phyloP scores from a whole-genome alignment of 2,797 vertebrate genomes.

The Oreochromis mossambicus region DNA sequence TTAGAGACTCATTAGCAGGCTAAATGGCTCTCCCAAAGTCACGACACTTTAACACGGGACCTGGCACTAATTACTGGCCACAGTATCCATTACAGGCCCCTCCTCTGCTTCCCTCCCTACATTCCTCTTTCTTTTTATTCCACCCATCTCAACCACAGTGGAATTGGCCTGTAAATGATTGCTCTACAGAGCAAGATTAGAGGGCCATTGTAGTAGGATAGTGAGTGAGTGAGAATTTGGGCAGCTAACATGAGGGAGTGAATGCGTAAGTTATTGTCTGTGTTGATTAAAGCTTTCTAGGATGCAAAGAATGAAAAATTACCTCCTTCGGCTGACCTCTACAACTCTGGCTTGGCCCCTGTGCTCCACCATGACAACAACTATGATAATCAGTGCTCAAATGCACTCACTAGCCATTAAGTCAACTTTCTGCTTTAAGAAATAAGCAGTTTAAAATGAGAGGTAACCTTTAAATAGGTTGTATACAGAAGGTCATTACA shows the following conservation, averaged over 20 bases:
- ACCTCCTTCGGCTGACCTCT: conserved; percentile 17
- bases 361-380: not conserved
- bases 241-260: conserved; percentile 23
- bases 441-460: not conserved
- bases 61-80: conserved; percentile 80
- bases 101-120: conserved; percentile 35
- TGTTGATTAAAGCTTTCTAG: conserved; percentile 39
- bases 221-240: conserved; percentile 19
- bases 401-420: not conserved
- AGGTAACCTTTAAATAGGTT: not conserved
- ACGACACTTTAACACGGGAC: conserved; percentile 79
- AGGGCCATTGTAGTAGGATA: conserved; percentile 32
- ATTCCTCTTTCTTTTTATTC: conserved; percentile 58
- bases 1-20: conserved; percentile 81
- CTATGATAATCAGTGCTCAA: not conserved
- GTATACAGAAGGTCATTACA: not conserved
- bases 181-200: conserved; percentile 66
- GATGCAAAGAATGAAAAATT: conserved; percentile 14
- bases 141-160: conserved; percentile 66
- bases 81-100: conserved; percentile 77
- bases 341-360: conserved; percentile 10
- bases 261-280: conserved; percentile 31
- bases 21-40: conserved; percentile 82
- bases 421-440: not conserved
- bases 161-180: conserved; percentile 73